Percentiles rank a stretch among this genome's conserved stretches.
Evolutionary conservation across 1,140 invertebrate species (phyloP).

Genomic region (Pseudomyrmex concolor): DNA sequence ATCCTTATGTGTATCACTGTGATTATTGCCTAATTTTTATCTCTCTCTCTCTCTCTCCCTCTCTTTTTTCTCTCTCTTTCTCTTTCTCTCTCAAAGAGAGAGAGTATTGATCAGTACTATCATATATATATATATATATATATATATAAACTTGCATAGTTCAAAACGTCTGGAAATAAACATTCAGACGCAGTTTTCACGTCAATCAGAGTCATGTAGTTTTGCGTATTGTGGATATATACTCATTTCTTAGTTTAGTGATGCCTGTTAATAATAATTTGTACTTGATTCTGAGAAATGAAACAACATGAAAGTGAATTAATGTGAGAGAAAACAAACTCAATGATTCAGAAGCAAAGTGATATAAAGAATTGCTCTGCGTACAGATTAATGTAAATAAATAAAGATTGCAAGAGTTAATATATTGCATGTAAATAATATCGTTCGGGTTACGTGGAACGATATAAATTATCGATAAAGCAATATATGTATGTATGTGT

Average conservation of each 20-base stretch:
- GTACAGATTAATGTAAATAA: slow-evolving; percentile 76
- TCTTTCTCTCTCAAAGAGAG: no score
- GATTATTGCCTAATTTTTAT: slow-evolving; percentile 67
- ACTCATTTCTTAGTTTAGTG: slow-evolving; percentile 53
- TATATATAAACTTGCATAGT: slow-evolving; percentile 54
- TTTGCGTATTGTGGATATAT: slow-evolving; percentile 38
- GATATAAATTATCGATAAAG: slow-evolving; percentile 8
- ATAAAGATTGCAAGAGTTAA: slow-evolving; percentile 73
- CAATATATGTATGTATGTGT: no score
- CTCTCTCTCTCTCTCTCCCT: not conserved
- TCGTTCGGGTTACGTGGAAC: slow-evolving; percentile 68
- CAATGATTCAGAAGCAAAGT: slow-evolving; percentile 76
- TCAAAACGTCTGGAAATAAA: slow-evolving; percentile 54
- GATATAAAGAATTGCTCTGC: slow-evolving; percentile 73
- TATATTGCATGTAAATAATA: slow-evolving; percentile 68
- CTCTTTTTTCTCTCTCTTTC: no score
- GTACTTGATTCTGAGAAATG: slow-evolving; percentile 74
- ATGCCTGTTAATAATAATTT: slow-evolving; percentile 66
- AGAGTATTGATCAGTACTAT: no score
- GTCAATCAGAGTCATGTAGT: slow-evolving; percentile 55
- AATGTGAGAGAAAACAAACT: slow-evolving; percentile 72
- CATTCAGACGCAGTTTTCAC: slow-evolving; percentile 66
- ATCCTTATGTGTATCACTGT: slow-evolving; percentile 77
- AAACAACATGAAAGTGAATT: slow-evolving; percentile 76
- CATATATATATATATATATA: slow-evolving; percentile 1